A percentile compares a stretch with the other conserved stretches of the same genome.
These are phyloP conservation scores for Drosophila melanica DNA, from an alignment of 1,140 invertebrate genomes.

Conservation along the genomic window DNA sequence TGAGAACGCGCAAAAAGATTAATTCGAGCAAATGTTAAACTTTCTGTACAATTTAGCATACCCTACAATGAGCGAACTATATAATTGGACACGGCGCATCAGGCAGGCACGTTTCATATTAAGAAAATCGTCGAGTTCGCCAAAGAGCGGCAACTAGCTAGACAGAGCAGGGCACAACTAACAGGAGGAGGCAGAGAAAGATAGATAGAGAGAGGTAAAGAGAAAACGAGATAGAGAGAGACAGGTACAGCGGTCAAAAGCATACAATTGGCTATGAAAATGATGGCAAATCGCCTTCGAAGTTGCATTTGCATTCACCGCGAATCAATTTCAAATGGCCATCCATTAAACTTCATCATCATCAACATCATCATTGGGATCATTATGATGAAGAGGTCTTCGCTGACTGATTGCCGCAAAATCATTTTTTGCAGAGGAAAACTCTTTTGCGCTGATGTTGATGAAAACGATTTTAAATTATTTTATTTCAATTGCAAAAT, in stretches of 20 bases:
- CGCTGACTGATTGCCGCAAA: constrained; percentile 62
- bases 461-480: constrained; percentile 83
- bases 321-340: constrained; percentile 79
- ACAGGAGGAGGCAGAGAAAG: constrained; percentile 12
- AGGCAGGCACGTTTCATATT: constrained; percentile 77
- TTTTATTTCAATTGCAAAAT: constrained; percentile 82
- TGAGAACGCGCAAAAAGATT: constrained; percentile 54
- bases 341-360: constrained; percentile 67
- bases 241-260: constrained; percentile 39
- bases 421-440: constrained; percentile 66
- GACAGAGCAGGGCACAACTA: neutral
- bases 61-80: constrained; percentile 73
- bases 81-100: constrained; percentile 79
- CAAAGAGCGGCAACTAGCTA: constrained; percentile 33
- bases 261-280: constrained; percentile 73
- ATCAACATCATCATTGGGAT: constrained; percentile 30
- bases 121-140: constrained; percentile 58
- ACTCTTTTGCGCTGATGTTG: constrained; percentile 77
- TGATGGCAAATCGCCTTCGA: constrained; percentile 54
- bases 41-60: constrained; percentile 69
- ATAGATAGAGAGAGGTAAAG: neutral
- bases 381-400: constrained; percentile 12
- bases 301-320: constrained; percentile 63
- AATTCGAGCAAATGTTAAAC: constrained; percentile 48
- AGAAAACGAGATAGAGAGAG: neutral